Percentiles rank a stretch among this genome's conserved stretches.
phyloP scores from a whole-genome alignment of 92 coral and sea anemone genomes.

The Muricea muricata region DNA sequence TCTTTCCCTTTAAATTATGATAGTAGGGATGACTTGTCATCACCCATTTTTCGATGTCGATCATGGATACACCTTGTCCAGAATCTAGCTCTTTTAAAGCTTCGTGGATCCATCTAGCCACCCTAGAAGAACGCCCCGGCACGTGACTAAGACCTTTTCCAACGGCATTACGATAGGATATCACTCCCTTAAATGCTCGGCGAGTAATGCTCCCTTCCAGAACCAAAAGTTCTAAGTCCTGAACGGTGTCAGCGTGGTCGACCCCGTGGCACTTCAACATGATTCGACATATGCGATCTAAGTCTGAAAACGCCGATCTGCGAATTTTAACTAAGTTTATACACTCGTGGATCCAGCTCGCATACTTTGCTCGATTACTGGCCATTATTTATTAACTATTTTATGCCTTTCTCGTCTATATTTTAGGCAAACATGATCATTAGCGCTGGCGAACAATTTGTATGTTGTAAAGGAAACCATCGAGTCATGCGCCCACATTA shows the following conservation, averaged over 20 bases:
- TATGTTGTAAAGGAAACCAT: neutral
- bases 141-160: slow-evolving; percentile 86
- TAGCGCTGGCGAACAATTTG: too few relatives aligned
- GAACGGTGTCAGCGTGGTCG: slow-evolving; percentile 88
- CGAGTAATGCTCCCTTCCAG: slow-evolving; percentile 89
- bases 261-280: slow-evolving; percentile 99
- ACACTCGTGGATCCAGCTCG: slow-evolving; percentile 99
- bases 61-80: slow-evolving; percentile 86
- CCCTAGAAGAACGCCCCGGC: slow-evolving; percentile 88
- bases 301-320: slow-evolving; percentile 95
- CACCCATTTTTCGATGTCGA: slow-evolving; percentile 88
- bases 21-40: slow-evolving; percentile 92
- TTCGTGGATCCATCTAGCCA: slow-evolving; percentile 97
- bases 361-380: slow-evolving; percentile 91
- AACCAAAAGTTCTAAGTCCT: slow-evolving; percentile 87
- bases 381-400: slow-evolving; percentile 64
- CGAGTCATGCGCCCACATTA: neutral
- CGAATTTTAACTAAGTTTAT: slow-evolving; percentile 97
- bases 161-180: slow-evolving; percentile 91
- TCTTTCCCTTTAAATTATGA: slow-evolving; percentile 88
- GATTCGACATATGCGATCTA: slow-evolving; percentile 97
- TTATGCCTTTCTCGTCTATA: neutral
- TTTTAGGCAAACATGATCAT: neutral
- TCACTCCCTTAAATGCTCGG: slow-evolving; percentile 97
- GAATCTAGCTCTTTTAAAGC: slow-evolving; percentile 95